phyloP scores from a whole-genome alignment of 2,888 invertebrate species.

The Netelia fuscicornis region DNA sequence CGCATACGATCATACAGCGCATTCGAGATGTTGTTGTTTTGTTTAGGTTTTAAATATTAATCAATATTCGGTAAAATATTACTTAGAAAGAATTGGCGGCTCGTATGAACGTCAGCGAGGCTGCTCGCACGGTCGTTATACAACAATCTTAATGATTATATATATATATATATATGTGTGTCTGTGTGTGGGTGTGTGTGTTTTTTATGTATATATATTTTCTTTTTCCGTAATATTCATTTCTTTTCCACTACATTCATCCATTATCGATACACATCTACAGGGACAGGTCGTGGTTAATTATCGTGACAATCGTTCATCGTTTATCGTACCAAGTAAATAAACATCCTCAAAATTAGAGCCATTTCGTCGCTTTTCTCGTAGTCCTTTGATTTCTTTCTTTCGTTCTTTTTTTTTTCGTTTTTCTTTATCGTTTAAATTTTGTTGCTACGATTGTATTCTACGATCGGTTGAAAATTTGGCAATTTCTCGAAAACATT shows the following conservation, averaged over 20 bases:
- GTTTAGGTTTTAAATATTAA: conserved; percentile 26
- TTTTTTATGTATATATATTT: conserved; percentile 15
- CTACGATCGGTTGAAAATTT: not conserved
- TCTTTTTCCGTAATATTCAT: conserved; percentile 22
- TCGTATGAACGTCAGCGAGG: conserved; percentile 46
- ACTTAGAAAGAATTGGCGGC: conserved; percentile 55
- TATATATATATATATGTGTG: not conserved
- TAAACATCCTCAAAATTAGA: conserved; percentile 1
- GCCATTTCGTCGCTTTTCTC: conserved; percentile 5
- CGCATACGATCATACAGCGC: not conserved
- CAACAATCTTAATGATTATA: conserved; percentile 47
- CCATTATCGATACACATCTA: conserved; percentile 27
- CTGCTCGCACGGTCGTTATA: conserved; percentile 47
- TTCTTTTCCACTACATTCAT: conserved; percentile 36
- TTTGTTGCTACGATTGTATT: conserved; percentile 17
- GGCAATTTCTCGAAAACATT: not conserved
- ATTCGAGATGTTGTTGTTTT: not conserved
- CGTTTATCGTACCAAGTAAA: conserved; percentile 7
- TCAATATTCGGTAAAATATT: conserved; percentile 27
- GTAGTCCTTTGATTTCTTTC: conserved; percentile 7
- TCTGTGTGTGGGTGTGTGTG: not conserved
- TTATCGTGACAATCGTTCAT: conserved; percentile 35
- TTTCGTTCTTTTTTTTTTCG: too few relatives aligned
- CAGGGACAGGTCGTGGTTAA: conserved; percentile 39
- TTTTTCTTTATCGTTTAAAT: not conserved